Base-by-base conservation (phyloP, 2,797 vertebrate species). In the Thamnophis elegans region DNA sequence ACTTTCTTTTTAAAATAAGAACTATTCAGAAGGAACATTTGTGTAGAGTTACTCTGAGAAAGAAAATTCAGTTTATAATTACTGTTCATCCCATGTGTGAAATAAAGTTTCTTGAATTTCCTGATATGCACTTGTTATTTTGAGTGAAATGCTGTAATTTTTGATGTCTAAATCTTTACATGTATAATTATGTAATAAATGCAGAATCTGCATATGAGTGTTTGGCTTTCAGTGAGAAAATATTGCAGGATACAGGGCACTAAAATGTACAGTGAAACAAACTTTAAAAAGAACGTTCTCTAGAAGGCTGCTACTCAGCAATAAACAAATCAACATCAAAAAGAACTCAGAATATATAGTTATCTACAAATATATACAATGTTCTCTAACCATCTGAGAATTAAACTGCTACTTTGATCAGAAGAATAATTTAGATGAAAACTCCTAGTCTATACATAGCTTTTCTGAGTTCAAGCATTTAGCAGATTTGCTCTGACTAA, bases 1-100 rank as follows among this genome's bases (percentile, higher is more conserved):
- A 96, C 94, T 96, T 93, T 95, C 95, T 95, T 95, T 96, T 96
- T 95, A 96, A 97, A 96, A 96, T 94, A 32, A 94, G 96, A 95
- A 96, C 96, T 93, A 96, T 78, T 93, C 91, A 91, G 95, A 58
- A 7, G 88, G 51, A 96, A 94, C 95, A 96, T 97, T 96, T 95
- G n/a, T 89, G 93, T 85, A 94, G 93, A 94, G 95, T 94, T 95
- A 90, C 93, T 92, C 26, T 91, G 91, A 92, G 94, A 94, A 91
- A 54, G 7, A 60, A 58, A 94, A 92, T 93, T 94, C 65, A 73
- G 82, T 68, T 95, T 68, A 90, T 93, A n/a, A 47, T 92, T 92
- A 91, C 32, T 56, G 56, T 20, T 0, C 22, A 14, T 94, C 78
- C 89, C 3, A 82, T 51, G 88, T 94, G 60, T 91, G 92, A 55